Evolutionary conservation across 2,888 invertebrate genomes (phyloP).

Genomic region (Pammene aurita): DNA sequence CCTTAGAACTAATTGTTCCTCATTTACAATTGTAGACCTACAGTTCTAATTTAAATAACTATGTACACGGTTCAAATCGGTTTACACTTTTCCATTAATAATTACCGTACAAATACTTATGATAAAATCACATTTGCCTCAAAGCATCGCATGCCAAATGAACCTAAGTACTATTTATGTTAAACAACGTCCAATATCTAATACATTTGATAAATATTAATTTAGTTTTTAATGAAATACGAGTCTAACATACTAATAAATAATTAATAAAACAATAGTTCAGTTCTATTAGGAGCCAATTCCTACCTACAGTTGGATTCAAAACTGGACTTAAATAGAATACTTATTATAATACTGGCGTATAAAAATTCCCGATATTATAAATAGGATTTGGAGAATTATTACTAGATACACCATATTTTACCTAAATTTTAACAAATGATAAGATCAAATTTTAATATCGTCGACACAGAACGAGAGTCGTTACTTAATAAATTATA

Average conservation of each 20-base stretch:
- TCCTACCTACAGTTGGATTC: not conserved
- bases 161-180: slow-evolving; percentile 10
- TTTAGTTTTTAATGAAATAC: not conserved
- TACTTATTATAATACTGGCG: slow-evolving; percentile 33
- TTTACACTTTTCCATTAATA: slow-evolving; percentile 39
- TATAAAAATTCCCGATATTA: slow-evolving; percentile 35
- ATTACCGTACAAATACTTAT: slow-evolving; percentile 43
- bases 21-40: slow-evolving; percentile 67
- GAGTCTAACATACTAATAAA: not conserved
- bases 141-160: slow-evolving; percentile 44
- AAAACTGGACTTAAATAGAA: slow-evolving; percentile 1
- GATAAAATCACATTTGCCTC: slow-evolving; percentile 51
- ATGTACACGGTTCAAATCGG: slow-evolving; percentile 25
- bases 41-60: slow-evolving; percentile 22
- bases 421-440: slow-evolving; percentile 5
- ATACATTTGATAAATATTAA: slow-evolving; percentile 16
- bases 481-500: not conserved
- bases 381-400: slow-evolving; percentile 2
- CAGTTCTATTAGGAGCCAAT: not conserved
- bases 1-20: slow-evolving; percentile 77
- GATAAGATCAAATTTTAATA: slow-evolving; percentile 1
- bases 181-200: slow-evolving; percentile 14
- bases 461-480: not conserved
- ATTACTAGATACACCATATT: slow-evolving; percentile 7
- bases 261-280: not conserved